A percentile compares a stretch with the other conserved stretches of the same genome.
Evolutionary conservation across 1,140 invertebrate species (phyloP).

Genomic region (Magallana gigas): DNA sequence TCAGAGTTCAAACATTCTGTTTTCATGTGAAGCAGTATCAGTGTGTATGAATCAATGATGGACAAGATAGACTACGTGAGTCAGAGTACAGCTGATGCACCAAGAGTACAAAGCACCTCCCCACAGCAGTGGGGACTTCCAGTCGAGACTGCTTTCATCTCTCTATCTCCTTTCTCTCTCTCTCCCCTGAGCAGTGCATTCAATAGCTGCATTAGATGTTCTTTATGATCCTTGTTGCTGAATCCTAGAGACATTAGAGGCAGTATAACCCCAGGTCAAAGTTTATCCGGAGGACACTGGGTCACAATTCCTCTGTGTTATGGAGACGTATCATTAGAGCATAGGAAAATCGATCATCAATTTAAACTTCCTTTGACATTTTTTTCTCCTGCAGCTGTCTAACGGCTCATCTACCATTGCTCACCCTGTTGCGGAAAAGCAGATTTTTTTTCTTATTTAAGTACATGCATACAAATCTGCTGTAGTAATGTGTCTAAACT

Average conservation of each 20-base stretch:
- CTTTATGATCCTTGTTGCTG: not conserved
- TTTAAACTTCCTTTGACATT: not conserved
- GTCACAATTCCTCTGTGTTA: not conserved
- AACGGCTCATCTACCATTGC: not conserved
- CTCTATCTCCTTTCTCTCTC: not conserved
- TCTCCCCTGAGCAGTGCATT: not conserved
- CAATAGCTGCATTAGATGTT: not conserved
- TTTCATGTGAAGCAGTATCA: too few relatives aligned
- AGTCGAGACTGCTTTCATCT: not conserved
- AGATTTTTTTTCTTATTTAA: not conserved
- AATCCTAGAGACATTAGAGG: not conserved
- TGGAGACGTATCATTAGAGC: not conserved
- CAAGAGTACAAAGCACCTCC: too few relatives aligned
- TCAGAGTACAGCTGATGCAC: too few relatives aligned
- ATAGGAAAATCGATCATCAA: slow-evolving; percentile 3
- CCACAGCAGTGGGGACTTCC: not conserved
- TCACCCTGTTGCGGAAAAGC: not conserved
- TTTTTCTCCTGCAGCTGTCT: not conserved
- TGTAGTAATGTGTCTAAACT: too few relatives aligned
- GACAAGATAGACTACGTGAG: too few relatives aligned
- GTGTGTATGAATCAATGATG: too few relatives aligned
- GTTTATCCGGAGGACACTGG: not conserved
- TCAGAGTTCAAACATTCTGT: too few relatives aligned
- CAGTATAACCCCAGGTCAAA: not conserved
- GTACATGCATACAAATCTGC: not conserved